Evolutionary conservation across 1,140 invertebrate genomes (phyloP).

Genomic region (Drosophila triauraria): DNA sequence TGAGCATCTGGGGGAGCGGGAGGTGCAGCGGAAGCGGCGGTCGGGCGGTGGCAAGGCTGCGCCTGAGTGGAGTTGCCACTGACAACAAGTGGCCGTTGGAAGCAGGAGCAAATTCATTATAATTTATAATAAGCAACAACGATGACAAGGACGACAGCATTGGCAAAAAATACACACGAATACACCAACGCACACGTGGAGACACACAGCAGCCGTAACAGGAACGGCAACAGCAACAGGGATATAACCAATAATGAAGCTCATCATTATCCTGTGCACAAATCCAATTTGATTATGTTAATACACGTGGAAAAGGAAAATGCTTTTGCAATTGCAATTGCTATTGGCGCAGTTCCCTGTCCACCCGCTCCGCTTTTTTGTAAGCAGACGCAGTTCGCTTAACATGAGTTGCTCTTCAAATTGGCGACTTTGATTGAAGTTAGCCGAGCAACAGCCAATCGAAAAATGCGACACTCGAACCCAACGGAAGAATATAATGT

Average conservation of each 20-base stretch:
- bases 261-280: slow-evolving; percentile 84
- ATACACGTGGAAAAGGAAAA: slow-evolving; percentile 83
- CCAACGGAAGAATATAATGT: slow-evolving; percentile 14
- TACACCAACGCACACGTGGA: slow-evolving; percentile 49
- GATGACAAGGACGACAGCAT: slow-evolving; percentile 71
- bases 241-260: slow-evolving; percentile 81
- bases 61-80: slow-evolving; percentile 62
- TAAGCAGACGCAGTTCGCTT: slow-evolving; percentile 45
- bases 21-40: slow-evolving; percentile 12
- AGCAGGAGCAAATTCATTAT: slow-evolving; percentile 77
- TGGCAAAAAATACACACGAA: slow-evolving; percentile 35
- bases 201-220: slow-evolving; percentile 37
- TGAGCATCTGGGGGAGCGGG: slow-evolving; percentile 47
- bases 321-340: slow-evolving; percentile 84
- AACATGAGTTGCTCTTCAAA: slow-evolving; percentile 54
- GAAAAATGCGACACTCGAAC: slow-evolving; percentile 7
- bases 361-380: slow-evolving; percentile 14
- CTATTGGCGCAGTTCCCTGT: slow-evolving; percentile 57
- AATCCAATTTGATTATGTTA: slow-evolving; percentile 85
- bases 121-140: slow-evolving; percentile 83
- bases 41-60: slow-evolving; percentile 9
- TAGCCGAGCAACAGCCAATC: slow-evolving; percentile 24
- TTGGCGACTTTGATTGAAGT: slow-evolving; percentile 70
- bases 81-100: slow-evolving; percentile 77
- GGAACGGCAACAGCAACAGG: slow-evolving; percentile 24